Base-by-base conservation (phyloP, 2,888 invertebrate genomes). In the Drosophila longiperda region DNA sequence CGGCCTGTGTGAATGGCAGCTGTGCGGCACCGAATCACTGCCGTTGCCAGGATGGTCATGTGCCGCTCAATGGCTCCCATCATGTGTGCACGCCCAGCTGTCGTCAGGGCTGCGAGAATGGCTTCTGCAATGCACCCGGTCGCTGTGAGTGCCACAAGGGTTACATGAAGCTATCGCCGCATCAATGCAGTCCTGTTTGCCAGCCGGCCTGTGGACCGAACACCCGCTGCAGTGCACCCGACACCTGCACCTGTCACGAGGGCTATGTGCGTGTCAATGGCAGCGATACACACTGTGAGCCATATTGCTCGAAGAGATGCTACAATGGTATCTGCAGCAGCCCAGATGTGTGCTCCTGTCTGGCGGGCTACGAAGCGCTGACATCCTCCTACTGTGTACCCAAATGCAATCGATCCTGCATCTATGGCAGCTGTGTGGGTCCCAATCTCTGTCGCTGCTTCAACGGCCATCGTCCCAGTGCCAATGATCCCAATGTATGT, bases 381-480 rank as follows among this genome's bases (percentile, higher is more conserved):
- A 74, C 91, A 12, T 71, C 78, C 3, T 84, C 87, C 58, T 89
- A 90, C 38, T 92, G 92, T 52, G 82, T 89, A 34, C 91, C 93
- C 15, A 87, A 87, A 2, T 92, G 92, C 64, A 66, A 62, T 4
- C 82, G 77, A 8, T 58, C 88, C 11, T 93, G 93, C 53, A 20
- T 90, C 8, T 91, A 91, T 23, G 93, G 93, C 49, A 85, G 78
- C 29, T 93, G 93, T 32, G 82, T 87, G 5, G 90, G 86, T 0
- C 94, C 94, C 0, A 92, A 94, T 34, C 88, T 84, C 1, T 95
- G 95, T 52, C 87, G 93, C 32, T 95, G 95, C 73, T 88, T 92
- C 52, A 87, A 90, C 15, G 94, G 94, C 0, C 91, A 92, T 54
- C 84, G 85, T 0, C 85, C 89, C n/a, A 90, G 78, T 55, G 40